Evolutionary conservation across 2,888 invertebrate species (phyloP).

Genomic region (Pheosia gnoma): DNA sequence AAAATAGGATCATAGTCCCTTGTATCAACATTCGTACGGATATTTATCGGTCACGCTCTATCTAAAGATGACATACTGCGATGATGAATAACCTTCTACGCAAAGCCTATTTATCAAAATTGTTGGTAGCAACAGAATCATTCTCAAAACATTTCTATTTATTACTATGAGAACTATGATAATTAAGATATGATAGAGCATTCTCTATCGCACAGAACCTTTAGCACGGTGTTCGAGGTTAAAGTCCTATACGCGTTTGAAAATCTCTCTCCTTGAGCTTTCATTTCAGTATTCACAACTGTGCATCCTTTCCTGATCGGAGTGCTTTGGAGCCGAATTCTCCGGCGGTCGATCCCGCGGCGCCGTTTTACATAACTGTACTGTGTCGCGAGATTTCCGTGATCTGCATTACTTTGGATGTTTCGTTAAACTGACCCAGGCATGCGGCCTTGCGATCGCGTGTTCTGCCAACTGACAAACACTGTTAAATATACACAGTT

Average conservation of each 20-base stretch:
- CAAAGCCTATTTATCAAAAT: not conserved
- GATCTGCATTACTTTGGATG: slow-evolving; percentile 24
- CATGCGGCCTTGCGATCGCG: not conserved
- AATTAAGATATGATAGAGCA: no score
- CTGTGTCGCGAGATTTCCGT: slow-evolving; percentile 18
- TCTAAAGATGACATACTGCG: slow-evolving; percentile 1
- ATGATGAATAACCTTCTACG: not conserved
- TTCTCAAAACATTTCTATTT: not conserved
- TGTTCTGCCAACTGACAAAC: not conserved
- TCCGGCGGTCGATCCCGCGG: slow-evolving; percentile 19
- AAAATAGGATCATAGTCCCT: no score
- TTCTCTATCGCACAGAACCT: no score
- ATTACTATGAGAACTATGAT: not conserved
- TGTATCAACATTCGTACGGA: not conserved
- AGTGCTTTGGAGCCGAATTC: slow-evolving; percentile 27
- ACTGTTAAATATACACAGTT: no score
- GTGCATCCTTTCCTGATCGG: slow-evolving; percentile 3
- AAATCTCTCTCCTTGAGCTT: not conserved
- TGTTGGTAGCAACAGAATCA: no score
- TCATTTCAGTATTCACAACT: not conserved
- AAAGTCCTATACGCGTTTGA: no score
- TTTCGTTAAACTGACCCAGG: slow-evolving; percentile 2
- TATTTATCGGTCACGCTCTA: not conserved
- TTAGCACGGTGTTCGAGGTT: no score
- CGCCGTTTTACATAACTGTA: slow-evolving; percentile 37